phyloP scores from a whole-genome alignment of 2,797 vertebrate species.

The Psittacula derbiana region DNA sequence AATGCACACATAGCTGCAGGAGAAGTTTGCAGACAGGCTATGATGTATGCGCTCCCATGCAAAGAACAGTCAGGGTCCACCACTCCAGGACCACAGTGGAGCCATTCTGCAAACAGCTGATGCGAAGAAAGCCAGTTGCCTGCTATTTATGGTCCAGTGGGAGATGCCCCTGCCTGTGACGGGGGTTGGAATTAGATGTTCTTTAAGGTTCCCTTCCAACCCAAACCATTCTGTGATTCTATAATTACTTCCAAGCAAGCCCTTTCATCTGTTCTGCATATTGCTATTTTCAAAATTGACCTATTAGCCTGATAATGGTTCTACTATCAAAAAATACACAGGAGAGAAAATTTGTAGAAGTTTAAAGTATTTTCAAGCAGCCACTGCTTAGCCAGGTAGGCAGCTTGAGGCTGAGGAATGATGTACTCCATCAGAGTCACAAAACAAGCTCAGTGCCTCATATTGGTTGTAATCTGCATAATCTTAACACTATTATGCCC shows the following conservation, averaged over 20 bases:
- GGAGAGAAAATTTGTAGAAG: neutral
- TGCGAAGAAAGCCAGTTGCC: neutral
- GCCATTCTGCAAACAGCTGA: neutral
- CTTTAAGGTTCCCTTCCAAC: neutral
- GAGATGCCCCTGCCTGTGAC: neutral
- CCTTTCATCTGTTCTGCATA: neutral
- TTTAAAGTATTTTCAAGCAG: neutral
- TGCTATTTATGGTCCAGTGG: neutral
- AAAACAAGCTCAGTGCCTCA: neutral
- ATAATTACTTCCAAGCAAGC: neutral
- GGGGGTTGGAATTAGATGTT: neutral
- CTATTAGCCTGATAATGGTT: neutral
- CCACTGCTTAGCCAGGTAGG: neutral
- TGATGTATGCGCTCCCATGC: fast-evolving
- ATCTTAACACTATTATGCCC: neutral
- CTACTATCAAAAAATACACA: neutral
- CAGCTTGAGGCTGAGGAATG: neutral
- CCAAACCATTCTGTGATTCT: neutral
- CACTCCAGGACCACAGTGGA: neutral
- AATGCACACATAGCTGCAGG: neutral
- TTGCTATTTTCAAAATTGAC: neutral
- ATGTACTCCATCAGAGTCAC: neutral
- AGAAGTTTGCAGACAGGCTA: neutral
- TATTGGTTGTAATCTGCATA: neutral
- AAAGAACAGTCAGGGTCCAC: neutral